Conservation (phyloP, 2,888 invertebrate genomes). For the Harpalus rubripes region DNA sequence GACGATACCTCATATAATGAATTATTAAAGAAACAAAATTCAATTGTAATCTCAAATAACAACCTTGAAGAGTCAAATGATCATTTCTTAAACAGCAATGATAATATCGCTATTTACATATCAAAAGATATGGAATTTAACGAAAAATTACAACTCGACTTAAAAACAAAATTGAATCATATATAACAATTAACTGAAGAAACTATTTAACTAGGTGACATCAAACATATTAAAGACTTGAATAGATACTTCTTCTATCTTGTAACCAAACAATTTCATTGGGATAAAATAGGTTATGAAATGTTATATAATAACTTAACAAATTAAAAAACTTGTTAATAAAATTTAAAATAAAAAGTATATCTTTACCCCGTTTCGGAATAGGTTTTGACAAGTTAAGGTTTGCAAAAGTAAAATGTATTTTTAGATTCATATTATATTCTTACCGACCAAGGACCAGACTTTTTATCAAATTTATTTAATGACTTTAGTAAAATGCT, state of each 20-base stretch:
- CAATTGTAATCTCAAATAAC: conserved; percentile 7
- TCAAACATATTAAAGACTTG: too few relatives aligned
- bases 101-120: conserved; percentile 24
- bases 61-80: too few relatives aligned
- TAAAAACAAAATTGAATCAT: too few relatives aligned
- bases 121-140: conserved; percentile 43
- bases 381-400: conserved; percentile 15
- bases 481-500: too few relatives aligned
- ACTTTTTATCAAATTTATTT: too few relatives aligned
- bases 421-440: conserved; percentile 66
- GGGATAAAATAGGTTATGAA: conserved; percentile 57
- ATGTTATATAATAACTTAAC: conserved; percentile 48
- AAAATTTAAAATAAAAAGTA: background rate
- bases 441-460: too few relatives aligned
- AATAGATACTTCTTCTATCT: background rate
- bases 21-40: background rate
- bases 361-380: too few relatives aligned
- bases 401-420: conserved; percentile 11
- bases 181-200: too few relatives aligned
- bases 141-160: background rate
- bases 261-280: conserved; percentile 42
- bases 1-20: conserved; percentile 8
- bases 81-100: background rate
- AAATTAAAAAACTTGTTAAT: conserved; percentile 9
- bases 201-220: too few relatives aligned